Evolutionary conservation across 2,113 vertebrate genomes (phyloP).

Genomic region (Cyanoliseus patagonus): DNA sequence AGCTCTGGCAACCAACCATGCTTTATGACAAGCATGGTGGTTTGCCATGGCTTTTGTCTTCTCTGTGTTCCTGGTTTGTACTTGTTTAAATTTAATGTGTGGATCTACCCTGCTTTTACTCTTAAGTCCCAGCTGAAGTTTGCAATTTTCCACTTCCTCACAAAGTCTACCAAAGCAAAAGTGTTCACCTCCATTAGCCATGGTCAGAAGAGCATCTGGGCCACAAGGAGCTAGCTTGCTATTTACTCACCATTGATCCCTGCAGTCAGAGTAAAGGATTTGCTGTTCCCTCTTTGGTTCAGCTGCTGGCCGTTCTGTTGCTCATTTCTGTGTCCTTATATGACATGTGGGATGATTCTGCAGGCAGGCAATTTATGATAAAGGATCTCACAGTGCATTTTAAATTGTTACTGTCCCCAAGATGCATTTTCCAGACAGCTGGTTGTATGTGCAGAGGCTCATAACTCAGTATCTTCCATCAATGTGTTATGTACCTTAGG

Average conservation of each 20-base stretch:
- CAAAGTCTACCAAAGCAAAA: neutral
- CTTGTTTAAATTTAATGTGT: neutral
- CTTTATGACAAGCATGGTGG: neutral
- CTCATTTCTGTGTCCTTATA: neutral
- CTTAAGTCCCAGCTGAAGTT: neutral
- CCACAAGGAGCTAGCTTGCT: neutral
- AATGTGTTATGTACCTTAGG: neutral
- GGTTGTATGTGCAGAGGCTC: neutral
- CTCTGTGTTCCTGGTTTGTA: neutral
- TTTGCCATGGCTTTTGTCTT: neutral
- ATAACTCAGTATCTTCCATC: slow-evolving; percentile 20
- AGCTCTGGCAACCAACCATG: neutral
- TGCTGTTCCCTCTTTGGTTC: neutral
- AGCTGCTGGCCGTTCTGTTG: neutral
- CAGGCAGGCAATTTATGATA: slow-evolving; percentile 9
- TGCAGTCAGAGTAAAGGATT: neutral
- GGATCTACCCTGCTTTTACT: neutral
- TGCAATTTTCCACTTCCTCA: neutral
- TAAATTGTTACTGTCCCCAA: slow-evolving; percentile 19
- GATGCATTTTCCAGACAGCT: slow-evolving; percentile 42
- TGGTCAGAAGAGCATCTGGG: neutral
- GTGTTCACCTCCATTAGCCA: neutral
- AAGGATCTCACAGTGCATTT: neutral
- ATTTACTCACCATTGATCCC: neutral
- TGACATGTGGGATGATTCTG: neutral